These are phyloP conservation scores for Epiblema foenella DNA, from an alignment of 2,888 invertebrate genomes.

Conservation along the genomic window DNA sequence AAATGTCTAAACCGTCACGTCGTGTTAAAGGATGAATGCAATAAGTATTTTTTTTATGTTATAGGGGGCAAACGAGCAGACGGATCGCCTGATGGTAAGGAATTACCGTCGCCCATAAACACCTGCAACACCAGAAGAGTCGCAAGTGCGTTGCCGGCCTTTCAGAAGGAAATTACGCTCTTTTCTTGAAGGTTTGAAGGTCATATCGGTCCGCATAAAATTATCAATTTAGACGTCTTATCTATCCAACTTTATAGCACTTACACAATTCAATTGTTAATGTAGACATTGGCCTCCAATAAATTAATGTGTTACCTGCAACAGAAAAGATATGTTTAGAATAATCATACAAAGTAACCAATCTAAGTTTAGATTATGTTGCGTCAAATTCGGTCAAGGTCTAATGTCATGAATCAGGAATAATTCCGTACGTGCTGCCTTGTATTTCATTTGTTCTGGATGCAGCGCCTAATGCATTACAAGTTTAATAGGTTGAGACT, in stretches of 20 bases:
- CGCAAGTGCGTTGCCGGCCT: too few relatives aligned
- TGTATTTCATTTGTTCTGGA: conserved; percentile 58
- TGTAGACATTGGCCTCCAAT: conserved; percentile 1
- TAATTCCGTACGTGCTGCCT: conserved; percentile 46
- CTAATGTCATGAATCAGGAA: conserved; percentile 31
- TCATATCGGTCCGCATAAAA: too few relatives aligned
- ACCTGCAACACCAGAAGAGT: too few relatives aligned
- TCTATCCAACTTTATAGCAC: background rate
- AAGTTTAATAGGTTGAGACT: conserved; percentile 51
- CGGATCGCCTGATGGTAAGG: too few relatives aligned
- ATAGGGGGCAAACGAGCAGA: too few relatives aligned
- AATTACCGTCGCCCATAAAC: too few relatives aligned
- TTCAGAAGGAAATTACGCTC: too few relatives aligned
- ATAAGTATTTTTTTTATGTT: too few relatives aligned
- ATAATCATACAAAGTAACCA: conserved; percentile 25
- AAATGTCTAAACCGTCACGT: background rate
- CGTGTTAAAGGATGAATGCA: background rate
- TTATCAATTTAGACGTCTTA: too few relatives aligned
- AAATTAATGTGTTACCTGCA: conserved; percentile 50
- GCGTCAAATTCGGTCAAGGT: conserved; percentile 36
- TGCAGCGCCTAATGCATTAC: conserved; percentile 50
- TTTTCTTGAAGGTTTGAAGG: too few relatives aligned
- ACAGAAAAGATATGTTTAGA: conserved; percentile 47
- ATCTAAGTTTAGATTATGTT: conserved; percentile 30
- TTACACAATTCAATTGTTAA: conserved; percentile 10